phyloP scores from a whole-genome alignment of 2,113 vertebrate genomes.

The Gallinago undulata region DNA sequence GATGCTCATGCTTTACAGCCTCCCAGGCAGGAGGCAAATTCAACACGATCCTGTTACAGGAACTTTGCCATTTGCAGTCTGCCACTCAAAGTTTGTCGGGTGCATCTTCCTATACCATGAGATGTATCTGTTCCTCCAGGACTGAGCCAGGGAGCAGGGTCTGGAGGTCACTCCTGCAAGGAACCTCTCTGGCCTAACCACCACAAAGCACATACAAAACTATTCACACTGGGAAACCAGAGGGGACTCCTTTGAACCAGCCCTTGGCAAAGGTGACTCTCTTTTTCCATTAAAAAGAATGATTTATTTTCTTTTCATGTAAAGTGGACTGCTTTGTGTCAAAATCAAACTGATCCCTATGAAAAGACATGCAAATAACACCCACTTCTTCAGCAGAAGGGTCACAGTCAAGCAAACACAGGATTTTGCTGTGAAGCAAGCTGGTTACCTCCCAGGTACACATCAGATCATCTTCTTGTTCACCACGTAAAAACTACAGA shows the following conservation, averaged over 20 bases:
- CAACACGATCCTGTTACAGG: background rate
- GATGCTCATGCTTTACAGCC: background rate
- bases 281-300: background rate
- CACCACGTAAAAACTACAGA: background rate
- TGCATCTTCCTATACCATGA: background rate
- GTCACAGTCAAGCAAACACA: background rate
- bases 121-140: background rate
- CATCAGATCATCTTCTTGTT: background rate
- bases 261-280: background rate
- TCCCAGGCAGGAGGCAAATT: background rate
- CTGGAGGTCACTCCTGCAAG: background rate
- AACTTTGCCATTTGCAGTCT: background rate
- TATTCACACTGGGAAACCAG: background rate
- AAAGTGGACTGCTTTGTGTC: background rate
- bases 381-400: background rate
- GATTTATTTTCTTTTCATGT: background rate
- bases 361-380: background rate
- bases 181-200: background rate
- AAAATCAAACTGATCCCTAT: background rate
- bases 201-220: background rate
- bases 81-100: background rate
- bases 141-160: background rate
- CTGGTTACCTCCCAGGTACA: background rate
- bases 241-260: background rate
- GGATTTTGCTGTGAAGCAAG: background rate